These are phyloP conservation scores for Amphiprion ocellaris DNA, from an alignment of 2,113 vertebrate species.

Conservation along the genomic window DNA sequence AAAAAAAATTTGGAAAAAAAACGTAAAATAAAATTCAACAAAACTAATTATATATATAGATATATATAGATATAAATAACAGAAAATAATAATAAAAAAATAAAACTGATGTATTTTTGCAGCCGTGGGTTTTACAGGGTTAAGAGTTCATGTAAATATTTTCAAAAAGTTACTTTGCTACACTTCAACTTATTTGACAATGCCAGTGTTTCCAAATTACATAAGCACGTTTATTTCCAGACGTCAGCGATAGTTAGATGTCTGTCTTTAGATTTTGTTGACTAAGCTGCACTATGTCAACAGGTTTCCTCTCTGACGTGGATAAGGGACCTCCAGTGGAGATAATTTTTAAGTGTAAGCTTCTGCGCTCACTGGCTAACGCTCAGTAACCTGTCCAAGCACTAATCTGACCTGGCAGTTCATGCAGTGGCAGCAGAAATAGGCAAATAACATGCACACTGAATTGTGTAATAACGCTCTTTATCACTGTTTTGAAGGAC, in stretches of 20 bases:
- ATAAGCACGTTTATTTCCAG: slow-evolving; percentile 24
- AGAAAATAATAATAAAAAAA: too few relatives aligned
- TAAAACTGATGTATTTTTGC: too few relatives aligned
- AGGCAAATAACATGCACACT: slow-evolving; percentile 35
- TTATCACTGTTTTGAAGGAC: slow-evolving; percentile 3
- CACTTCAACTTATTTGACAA: not conserved
- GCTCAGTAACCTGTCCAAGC: slow-evolving; percentile 40
- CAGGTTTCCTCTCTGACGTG: slow-evolving; percentile 78
- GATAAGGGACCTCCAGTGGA: slow-evolving; percentile 73
- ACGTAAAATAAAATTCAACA: too few relatives aligned
- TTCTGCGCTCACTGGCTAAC: slow-evolving; percentile 48
- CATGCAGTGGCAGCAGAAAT: slow-evolving; percentile 53
- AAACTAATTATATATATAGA: too few relatives aligned
- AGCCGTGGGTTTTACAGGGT: not conserved
- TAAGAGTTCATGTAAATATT: not conserved
- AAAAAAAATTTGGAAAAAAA: too few relatives aligned
- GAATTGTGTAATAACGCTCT: slow-evolving; percentile 13
- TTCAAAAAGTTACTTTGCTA: not conserved
- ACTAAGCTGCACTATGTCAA: slow-evolving; percentile 70
- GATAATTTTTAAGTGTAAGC: slow-evolving; percentile 70
- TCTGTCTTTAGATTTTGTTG: slow-evolving; percentile 49
- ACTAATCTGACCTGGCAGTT: slow-evolving; percentile 55
- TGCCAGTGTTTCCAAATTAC: slow-evolving; percentile 5
- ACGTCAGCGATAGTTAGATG: slow-evolving; percentile 40
- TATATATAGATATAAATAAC: too few relatives aligned